phyloP scores from a whole-genome alignment of 2,888 invertebrate genomes.

The Zhengitettix transpicula region DNA sequence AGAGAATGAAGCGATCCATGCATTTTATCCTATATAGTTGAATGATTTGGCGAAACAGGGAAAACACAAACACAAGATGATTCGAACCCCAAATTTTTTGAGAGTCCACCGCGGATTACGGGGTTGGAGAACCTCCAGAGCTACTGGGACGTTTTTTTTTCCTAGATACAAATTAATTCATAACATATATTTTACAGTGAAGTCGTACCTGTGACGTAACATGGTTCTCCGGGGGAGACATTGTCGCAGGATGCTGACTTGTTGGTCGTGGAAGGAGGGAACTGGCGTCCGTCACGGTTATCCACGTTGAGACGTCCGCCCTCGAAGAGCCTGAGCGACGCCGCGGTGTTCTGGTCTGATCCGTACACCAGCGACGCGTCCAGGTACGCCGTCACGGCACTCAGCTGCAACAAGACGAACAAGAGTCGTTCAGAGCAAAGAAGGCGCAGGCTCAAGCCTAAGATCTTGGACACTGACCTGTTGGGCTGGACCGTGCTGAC shows the following conservation, averaged over 20 bases:
- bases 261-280: conserved; percentile 50
- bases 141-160: too few relatives aligned
- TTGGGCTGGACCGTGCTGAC: conserved; percentile 48
- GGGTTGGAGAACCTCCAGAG: too few relatives aligned
- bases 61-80: too few relatives aligned
- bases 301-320: conserved; percentile 51
- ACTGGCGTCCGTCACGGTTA: conserved; percentile 45
- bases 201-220: conserved; percentile 58
- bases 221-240: conserved; percentile 45
- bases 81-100: too few relatives aligned
- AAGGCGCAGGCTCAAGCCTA: too few relatives aligned
- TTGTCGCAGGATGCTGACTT: conserved; percentile 51
- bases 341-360: conserved; percentile 44
- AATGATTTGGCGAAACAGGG: too few relatives aligned
- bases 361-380: conserved; percentile 73
- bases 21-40: too few relatives aligned
- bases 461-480: conserved; percentile 47
- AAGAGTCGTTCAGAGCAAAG: too few relatives aligned
- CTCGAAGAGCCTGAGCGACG: conserved; percentile 44
- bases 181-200: too few relatives aligned
- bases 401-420: conserved; percentile 31
- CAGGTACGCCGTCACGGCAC: conserved; percentile 52
- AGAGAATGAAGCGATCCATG: too few relatives aligned
- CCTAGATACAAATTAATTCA: too few relatives aligned
- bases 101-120: too few relatives aligned